Evolutionary conservation across 2,797 vertebrate species (phyloP).

Genomic region (Gambusia yucatana): DNA sequence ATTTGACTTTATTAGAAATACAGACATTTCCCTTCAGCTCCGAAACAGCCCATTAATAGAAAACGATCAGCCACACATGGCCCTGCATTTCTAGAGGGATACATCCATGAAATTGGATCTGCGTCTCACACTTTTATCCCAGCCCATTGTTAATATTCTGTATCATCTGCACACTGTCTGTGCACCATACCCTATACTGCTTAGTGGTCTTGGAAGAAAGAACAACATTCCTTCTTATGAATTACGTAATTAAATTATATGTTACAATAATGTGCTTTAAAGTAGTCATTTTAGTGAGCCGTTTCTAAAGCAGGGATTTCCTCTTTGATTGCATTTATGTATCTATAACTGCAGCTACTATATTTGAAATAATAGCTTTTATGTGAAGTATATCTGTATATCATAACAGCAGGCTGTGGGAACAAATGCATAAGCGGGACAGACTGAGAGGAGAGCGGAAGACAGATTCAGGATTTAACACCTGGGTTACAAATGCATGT

Average conservation of each 20-base stretch:
- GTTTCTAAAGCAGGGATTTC: constrained; percentile 26
- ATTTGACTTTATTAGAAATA: constrained; percentile 73
- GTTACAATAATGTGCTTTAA: constrained; percentile 42
- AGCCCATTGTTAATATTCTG: constrained; percentile 73
- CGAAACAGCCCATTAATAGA: constrained; percentile 66
- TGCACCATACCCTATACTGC: constrained; percentile 44
- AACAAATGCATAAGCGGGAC: no score
- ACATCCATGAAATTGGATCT: constrained; percentile 80
- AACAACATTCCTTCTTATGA: constrained; percentile 55
- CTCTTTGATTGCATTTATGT: constrained; percentile 15
- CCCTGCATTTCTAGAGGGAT: constrained; percentile 68
- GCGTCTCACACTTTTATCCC: constrained; percentile 68
- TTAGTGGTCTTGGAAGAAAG: constrained; percentile 64
- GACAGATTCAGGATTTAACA: no score
- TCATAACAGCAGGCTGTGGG: no score
- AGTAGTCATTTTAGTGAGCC: constrained; percentile 14
- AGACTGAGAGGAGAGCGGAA: no score
- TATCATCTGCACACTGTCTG: constrained; percentile 59
- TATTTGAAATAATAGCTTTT: neutral
- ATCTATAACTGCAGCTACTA: constrained; percentile 29
- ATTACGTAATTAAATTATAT: constrained; percentile 51
- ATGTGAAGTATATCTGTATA: neutral
- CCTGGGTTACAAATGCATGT: neutral
- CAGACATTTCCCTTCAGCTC: constrained; percentile 62
- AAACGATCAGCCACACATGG: constrained; percentile 72